Evolutionary conservation across 1,140 invertebrate genomes (phyloP).

Genomic region (Drosophila guanche): DNA sequence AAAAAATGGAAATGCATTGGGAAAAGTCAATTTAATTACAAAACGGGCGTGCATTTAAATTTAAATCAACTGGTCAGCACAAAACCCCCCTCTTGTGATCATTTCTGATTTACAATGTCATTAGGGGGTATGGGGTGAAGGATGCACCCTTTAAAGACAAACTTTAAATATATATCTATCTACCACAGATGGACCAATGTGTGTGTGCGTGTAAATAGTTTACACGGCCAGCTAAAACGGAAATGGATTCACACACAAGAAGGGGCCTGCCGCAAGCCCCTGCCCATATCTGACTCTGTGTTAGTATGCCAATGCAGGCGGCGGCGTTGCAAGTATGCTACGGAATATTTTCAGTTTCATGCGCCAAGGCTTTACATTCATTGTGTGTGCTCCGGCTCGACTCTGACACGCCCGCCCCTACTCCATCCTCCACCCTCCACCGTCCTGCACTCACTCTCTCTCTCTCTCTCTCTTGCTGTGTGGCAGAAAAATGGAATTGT

Average conservation of each 20-base stretch:
- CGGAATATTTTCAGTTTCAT: slow-evolving; percentile 79
- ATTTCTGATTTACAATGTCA: slow-evolving; percentile 45
- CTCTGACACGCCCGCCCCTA: slow-evolving; percentile 3
- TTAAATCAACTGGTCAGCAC: slow-evolving; percentile 55
- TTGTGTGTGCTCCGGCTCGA: slow-evolving; percentile 59
- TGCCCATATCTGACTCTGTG: slow-evolving; percentile 24
- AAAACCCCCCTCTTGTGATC: slow-evolving; percentile 7
- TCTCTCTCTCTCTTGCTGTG: background rate
- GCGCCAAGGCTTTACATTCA: slow-evolving; percentile 69
- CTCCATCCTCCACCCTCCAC: too few relatives aligned
- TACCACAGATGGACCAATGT: background rate
- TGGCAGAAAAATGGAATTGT: slow-evolving; percentile 77
- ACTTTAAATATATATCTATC: slow-evolving; percentile 26
- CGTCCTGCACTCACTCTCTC: background rate
- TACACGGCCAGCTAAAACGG: slow-evolving; percentile 75
- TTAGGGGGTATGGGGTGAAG: background rate
- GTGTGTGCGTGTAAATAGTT: slow-evolving; percentile 66
- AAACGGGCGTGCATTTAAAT: slow-evolving; percentile 58
- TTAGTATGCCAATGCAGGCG: slow-evolving; percentile 68
- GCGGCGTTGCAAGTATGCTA: slow-evolving; percentile 62
- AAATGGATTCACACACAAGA: slow-evolving; percentile 39
- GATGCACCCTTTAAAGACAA: slow-evolving; percentile 1
- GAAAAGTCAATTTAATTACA: slow-evolving; percentile 78
- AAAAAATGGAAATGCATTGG: slow-evolving; percentile 25
- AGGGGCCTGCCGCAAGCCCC: background rate